Conservation (phyloP, 2,797 vertebrate genomes). For the Bradypodion ventrale region DNA sequence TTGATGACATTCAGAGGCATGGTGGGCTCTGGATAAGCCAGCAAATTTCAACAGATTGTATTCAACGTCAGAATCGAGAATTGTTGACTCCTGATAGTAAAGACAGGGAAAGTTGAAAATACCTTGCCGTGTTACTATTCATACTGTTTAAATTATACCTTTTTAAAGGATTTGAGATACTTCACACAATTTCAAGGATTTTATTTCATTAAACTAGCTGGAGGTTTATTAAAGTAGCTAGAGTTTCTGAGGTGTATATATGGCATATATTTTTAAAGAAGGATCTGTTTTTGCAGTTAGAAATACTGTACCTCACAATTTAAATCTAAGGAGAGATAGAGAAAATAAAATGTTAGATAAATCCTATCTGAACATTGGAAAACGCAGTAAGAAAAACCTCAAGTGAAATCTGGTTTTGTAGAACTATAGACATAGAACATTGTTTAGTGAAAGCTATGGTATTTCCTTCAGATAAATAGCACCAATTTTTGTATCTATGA, state of each 20-base stretch:
- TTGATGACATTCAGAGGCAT: too few species aligned
- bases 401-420: not conserved
- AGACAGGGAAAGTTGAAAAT: not conserved
- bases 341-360: not conserved
- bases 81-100: not conserved
- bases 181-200: constrained; percentile 37
- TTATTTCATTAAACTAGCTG: constrained; percentile 48
- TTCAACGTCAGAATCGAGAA: not conserved
- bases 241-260: not conserved
- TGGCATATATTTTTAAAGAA: constrained; percentile 9
- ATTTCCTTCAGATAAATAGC: not conserved
- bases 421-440: not conserved
- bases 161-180: constrained; percentile 6
- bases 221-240: constrained; percentile 43
- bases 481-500: not conserved
- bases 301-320: too few species aligned
- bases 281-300: not conserved
- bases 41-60: not conserved
- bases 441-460: not conserved
- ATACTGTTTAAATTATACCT: not conserved
- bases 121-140: not conserved
- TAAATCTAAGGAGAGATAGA: too few species aligned
- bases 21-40: not conserved
- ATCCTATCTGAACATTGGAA: not conserved
- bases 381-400: not conserved